These are phyloP conservation scores for Chloroceryle inda DNA, from an alignment of 2,797 vertebrate genomes.

Conservation along the genomic window DNA sequence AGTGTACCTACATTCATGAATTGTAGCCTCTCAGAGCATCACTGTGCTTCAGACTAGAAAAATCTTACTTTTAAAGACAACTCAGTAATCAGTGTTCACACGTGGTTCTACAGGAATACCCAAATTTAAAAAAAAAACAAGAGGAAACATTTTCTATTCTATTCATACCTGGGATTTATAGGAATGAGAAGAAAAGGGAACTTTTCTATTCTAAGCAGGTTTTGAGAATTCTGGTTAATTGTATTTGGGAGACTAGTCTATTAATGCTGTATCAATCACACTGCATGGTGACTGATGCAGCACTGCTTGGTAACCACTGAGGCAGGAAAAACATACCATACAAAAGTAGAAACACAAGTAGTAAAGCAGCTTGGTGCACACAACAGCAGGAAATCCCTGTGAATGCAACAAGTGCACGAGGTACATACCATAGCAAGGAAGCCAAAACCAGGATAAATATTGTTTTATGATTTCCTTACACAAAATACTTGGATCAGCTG, in stretches of 20 bases:
- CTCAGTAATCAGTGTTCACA: not conserved
- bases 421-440: not conserved
- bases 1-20: not conserved
- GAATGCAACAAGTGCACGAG: not conserved
- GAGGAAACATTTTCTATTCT: not conserved
- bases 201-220: not conserved
- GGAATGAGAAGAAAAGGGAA: not conserved
- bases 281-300: not conserved
- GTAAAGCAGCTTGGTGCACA: not conserved
- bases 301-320: not conserved
- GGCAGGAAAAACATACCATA: not conserved
- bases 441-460: constrained; percentile 16
- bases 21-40: not conserved
- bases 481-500: not conserved
- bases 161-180: not conserved
- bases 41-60: not conserved
- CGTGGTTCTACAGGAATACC: not conserved
- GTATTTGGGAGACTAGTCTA: not conserved
- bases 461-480: constrained; percentile 15
- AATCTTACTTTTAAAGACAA: not conserved
- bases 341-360: not conserved
- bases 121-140: not conserved
- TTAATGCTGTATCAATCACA: not conserved
- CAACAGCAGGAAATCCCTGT: constrained; percentile 17
- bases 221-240: not conserved